phyloP scores from a whole-genome alignment of 2,797 vertebrate genomes.

The Karalla daura region DNA sequence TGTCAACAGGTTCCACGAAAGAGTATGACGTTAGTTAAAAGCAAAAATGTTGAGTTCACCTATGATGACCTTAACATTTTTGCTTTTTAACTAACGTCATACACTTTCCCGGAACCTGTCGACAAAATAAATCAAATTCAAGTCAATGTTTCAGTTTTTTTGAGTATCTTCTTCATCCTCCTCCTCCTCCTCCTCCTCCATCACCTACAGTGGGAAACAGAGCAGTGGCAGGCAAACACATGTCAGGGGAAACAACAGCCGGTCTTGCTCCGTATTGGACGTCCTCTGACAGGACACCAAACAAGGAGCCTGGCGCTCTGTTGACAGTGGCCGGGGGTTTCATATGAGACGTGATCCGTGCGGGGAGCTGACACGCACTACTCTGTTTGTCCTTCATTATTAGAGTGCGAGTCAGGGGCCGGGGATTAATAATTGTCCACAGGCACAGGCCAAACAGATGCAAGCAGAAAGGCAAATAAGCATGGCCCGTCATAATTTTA shows the following conservation, averaged over 20 bases:
- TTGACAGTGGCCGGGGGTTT: slow-evolving; percentile 93
- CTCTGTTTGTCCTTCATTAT: slow-evolving; percentile 96
- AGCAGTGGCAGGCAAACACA: slow-evolving; percentile 48
- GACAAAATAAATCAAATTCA: no score
- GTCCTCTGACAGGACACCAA: slow-evolving; percentile 54
- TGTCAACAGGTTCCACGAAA: no score
- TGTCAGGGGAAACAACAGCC: slow-evolving; percentile 42
- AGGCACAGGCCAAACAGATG: slow-evolving; percentile 92
- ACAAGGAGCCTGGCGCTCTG: slow-evolving; percentile 80
- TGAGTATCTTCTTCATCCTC: slow-evolving; percentile 24
- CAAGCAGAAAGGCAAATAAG: slow-evolving; percentile 92
- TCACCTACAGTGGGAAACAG: slow-evolving; percentile 48
- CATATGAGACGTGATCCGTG: slow-evolving; percentile 93
- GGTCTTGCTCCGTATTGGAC: slow-evolving; percentile 42
- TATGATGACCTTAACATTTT: no score
- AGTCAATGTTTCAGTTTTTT: no score
- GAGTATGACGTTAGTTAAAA: no score
- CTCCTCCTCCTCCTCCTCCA: slow-evolving; percentile 29
- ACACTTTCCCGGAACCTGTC: no score
- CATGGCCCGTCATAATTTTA: slow-evolving; percentile 91
- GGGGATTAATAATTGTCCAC: slow-evolving; percentile 91
- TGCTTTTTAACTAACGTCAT: no score
- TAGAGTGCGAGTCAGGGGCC: slow-evolving; percentile 90
- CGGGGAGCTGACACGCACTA: slow-evolving; percentile 91
- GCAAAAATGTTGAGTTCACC: no score